Conservation (phyloP, 2,797 vertebrate genomes). For the Ctenochaetus hawaiiensis region DNA sequence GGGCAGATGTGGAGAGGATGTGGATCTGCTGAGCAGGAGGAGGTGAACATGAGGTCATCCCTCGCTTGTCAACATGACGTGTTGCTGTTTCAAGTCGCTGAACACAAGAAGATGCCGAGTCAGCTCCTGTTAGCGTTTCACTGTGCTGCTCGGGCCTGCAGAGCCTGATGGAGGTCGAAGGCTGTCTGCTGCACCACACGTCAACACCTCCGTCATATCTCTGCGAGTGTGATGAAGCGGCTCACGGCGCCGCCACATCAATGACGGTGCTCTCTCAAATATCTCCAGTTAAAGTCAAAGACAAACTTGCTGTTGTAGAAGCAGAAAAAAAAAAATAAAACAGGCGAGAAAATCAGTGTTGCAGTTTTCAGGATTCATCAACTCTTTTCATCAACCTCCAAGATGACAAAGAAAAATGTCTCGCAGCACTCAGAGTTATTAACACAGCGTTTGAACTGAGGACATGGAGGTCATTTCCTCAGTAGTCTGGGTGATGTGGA, state of each 20-base stretch:
- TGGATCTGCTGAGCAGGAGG: slow-evolving; percentile 33
- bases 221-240: slow-evolving; percentile 49
- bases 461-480: slow-evolving; percentile 9
- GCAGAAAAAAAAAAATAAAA: neutral
- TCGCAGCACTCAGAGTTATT: neutral
- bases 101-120: slow-evolving; percentile 48
- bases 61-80: slow-evolving; percentile 6
- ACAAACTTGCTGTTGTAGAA: neutral
- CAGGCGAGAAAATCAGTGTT: neutral
- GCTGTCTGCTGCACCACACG: slow-evolving; percentile 48
- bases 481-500: slow-evolving; percentile 5
- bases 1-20: slow-evolving; percentile 52
- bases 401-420: neutral
- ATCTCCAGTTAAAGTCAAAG: slow-evolving; percentile 14
- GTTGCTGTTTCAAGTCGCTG: slow-evolving; percentile 9
- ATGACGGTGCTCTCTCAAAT: slow-evolving; percentile 38
- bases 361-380: neutral
- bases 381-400: neutral
- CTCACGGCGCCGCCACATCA: slow-evolving; percentile 38
- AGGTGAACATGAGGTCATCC: slow-evolving; percentile 34
- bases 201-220: slow-evolving; percentile 66
- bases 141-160: slow-evolving; percentile 1
- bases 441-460: neutral
- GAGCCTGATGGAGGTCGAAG: slow-evolving; percentile 59
- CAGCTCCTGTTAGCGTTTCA: slow-evolving; percentile 19